Percentiles rank a stretch among this genome's conserved stretches.
Conservation (phyloP, 2,113 vertebrate species). For the Micronisus gabar region DNA sequence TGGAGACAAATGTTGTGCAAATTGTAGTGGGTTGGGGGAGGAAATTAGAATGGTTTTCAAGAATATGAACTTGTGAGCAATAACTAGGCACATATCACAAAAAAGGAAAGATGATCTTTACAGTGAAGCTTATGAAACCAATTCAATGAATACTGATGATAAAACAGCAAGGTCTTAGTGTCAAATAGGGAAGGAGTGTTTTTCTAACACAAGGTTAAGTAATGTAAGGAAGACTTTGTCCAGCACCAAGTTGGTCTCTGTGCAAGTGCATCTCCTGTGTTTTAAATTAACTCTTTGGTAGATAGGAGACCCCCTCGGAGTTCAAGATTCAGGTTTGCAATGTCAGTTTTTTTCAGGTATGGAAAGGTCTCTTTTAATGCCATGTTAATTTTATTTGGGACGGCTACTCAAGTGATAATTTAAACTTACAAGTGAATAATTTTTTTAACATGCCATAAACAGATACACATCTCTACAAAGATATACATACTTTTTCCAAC, state of each 20-base stretch:
- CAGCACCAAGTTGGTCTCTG: not conserved
- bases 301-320: not conserved
- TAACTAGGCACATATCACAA: not conserved
- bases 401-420: not conserved
- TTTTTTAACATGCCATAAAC: not conserved
- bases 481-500: not conserved
- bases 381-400: not conserved
- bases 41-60: not conserved
- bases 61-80: not conserved
- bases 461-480: not conserved
- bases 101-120: not conserved
- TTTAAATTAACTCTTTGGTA: not conserved
- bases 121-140: not conserved
- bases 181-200: not conserved
- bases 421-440: not conserved
- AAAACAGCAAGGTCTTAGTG: not conserved
- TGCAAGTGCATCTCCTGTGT: not conserved
- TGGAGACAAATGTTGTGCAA: not conserved
- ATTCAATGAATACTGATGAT: not conserved
- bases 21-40: not conserved
- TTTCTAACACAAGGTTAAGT: not conserved
- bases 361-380: not conserved
- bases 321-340: not conserved
- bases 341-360: not conserved
- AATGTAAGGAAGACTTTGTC: not conserved